phyloP scores from a whole-genome alignment of 2,888 invertebrate species.

The Sinodicranocentrus sp. region DNA sequence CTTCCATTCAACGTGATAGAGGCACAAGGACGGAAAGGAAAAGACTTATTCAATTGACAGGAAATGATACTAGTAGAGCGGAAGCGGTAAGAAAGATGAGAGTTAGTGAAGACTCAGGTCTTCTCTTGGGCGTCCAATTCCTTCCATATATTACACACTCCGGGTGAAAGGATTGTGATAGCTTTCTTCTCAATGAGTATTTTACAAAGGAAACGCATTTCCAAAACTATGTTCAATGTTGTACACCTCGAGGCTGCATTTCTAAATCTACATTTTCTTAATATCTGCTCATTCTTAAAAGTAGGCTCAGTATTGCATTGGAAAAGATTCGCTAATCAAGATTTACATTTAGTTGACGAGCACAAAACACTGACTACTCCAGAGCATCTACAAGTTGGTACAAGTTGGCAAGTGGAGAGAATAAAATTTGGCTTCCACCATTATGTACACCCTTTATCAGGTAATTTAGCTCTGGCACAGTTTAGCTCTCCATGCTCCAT shows the following conservation, averaged over 20 bases:
- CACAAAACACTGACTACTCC: neutral
- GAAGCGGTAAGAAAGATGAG: too few relatives aligned
- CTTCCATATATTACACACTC: too few relatives aligned
- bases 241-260: neutral
- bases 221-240: neutral
- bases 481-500: neutral
- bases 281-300: neutral
- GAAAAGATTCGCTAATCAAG: neutral
- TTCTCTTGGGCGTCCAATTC: too few relatives aligned
- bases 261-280: neutral
- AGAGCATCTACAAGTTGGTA: neutral
- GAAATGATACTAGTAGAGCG: too few relatives aligned
- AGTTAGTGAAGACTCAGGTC: too few relatives aligned
- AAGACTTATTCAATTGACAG: too few relatives aligned
- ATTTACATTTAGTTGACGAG: neutral
- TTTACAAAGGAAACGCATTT: too few relatives aligned
- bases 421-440: neutral
- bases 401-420: neutral
- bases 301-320: neutral
- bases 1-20: too few relatives aligned
- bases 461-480: neutral
- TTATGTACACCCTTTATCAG: slow-evolving; percentile 3
- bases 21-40: too few relatives aligned
- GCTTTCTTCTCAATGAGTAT: too few relatives aligned
- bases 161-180: too few relatives aligned